Evolutionary conservation across 2,888 invertebrate species (phyloP).

Genomic region (Mythimna impura): DNA sequence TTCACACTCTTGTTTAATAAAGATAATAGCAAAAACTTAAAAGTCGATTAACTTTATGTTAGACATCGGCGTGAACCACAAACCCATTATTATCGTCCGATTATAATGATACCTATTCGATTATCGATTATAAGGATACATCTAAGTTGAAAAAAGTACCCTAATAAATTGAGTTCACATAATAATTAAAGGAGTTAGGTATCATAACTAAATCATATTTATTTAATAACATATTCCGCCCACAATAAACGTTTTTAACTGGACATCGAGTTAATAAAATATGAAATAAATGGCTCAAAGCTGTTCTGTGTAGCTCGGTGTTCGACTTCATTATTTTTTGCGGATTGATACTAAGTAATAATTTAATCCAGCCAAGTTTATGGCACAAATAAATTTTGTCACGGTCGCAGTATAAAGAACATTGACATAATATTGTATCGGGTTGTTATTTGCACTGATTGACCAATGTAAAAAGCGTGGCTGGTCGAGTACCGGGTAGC

Average conservation of each 20-base stretch:
- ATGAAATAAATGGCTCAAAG: slow-evolving; percentile 20
- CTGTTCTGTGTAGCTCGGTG: slow-evolving; percentile 1
- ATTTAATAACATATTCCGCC: slow-evolving; percentile 36
- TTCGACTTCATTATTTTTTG: slow-evolving; percentile 40
- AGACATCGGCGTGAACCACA: slow-evolving; percentile 26
- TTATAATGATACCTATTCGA: slow-evolving; percentile 39
- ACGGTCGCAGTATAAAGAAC: slow-evolving; percentile 35
- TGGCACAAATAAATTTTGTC: slow-evolving; percentile 41
- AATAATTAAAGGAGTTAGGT: slow-evolving; percentile 35
- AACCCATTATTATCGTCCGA: slow-evolving; percentile 32
- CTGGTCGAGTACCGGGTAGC: slow-evolving; percentile 75
- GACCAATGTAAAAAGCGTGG: slow-evolving; percentile 71
- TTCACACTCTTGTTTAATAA: neutral
- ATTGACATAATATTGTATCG: slow-evolving; percentile 42
- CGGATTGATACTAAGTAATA: slow-evolving; percentile 26
- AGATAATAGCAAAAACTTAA: slow-evolving; percentile 8
- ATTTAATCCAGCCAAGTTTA: slow-evolving; percentile 43
- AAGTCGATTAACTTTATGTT: slow-evolving; percentile 17
- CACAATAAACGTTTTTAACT: slow-evolving; percentile 30
- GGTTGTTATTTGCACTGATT: slow-evolving; percentile 54
- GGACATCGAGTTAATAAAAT: slow-evolving; percentile 40
- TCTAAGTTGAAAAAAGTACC: slow-evolving; percentile 16
- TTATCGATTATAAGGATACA: slow-evolving; percentile 23
- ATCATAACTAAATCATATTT: slow-evolving; percentile 32
- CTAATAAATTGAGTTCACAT: slow-evolving; percentile 42